Base-by-base conservation (phyloP, 2,113 vertebrate species). In the Trematocara stigmaticum region DNA sequence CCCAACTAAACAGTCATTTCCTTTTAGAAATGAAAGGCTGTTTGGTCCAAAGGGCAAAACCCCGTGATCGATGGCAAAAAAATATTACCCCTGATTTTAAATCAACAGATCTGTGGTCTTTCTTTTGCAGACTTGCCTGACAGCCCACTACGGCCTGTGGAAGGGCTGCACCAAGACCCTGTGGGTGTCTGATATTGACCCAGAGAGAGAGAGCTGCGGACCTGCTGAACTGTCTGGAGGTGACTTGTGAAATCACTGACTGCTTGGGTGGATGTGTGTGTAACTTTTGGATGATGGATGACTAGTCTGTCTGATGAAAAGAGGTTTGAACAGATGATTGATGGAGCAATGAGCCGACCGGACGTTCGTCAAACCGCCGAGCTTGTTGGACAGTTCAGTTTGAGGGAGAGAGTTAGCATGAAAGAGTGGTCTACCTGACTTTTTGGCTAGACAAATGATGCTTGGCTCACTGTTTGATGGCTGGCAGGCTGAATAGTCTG, bases 91-190 rank as follows among this genome's bases (percentile, higher is more conserved):
- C 52, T 40, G 15, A 56, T 35, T 7, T 52, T 12, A 8, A 56
- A 76, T 31, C 26, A 76, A 76, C 42, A 49, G 23, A 15, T 61
- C 9, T 59, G 2, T 45, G 64, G 38, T 49, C 5, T 57, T 45
- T 5, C 1, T 82, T 42, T 42, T 79, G 12, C 89, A 96, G 87
- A 97, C 97, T 0, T 98, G 98, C 31, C 92, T 97, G 5, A 95
- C 96, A 0, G 96, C 96, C 42, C 96, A 98, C 92, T 96, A 96
- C 9, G 97, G 98, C 12, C 95, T 98, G 53, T 98, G 97, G 97
- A 98, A 97, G 87, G 90, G 96, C 87, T 98, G 98, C 92, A 94
- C 94, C 82, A 97, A 97, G 94, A 95, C 94, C 1, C 94, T 98
- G 88, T 97, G 96, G 97, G 94, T 97, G 90, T 92, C 96, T 2